Conservation (phyloP, 1,140 invertebrate species). For the Metaphire vulgaris region DNA sequence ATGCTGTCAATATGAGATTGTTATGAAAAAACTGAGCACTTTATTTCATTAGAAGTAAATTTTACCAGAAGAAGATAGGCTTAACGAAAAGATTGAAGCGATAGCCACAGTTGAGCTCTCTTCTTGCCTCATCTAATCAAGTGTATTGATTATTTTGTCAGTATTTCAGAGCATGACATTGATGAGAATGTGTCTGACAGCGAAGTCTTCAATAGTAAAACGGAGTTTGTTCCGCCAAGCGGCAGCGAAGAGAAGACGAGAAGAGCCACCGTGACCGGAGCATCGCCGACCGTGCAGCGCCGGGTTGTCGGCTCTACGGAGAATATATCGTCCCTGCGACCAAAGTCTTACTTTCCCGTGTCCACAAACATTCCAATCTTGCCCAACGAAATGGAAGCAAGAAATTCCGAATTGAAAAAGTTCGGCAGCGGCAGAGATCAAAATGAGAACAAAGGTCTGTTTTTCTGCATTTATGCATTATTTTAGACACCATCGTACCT, state of each 20-base stretch:
- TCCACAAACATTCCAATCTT: not conserved
- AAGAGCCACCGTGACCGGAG: conserved; percentile 78
- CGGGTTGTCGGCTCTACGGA: conserved; percentile 32
- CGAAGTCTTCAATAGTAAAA: conserved; percentile 42
- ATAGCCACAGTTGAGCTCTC: too few species aligned
- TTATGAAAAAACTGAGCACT: too few species aligned
- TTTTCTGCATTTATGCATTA: too few species aligned
- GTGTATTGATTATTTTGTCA: conserved; percentile 27
- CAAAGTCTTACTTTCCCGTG: not conserved
- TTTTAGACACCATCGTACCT: too few species aligned
- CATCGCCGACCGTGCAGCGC: conserved; percentile 63
- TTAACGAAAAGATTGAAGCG: too few species aligned
- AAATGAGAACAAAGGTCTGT: too few species aligned
- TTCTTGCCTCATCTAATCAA: too few species aligned
- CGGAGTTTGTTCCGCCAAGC: conserved; percentile 64
- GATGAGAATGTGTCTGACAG: conserved; percentile 48
- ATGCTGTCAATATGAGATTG: too few species aligned
- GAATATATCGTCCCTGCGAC: conserved; percentile 9
- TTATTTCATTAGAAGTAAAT: too few species aligned
- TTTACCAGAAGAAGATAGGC: too few species aligned
- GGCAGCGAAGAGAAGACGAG: conserved; percentile 68
- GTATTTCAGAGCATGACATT: conserved; percentile 36
- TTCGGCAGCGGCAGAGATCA: too few species aligned
- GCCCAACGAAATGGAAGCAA: not conserved
- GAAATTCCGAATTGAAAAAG: not conserved